Evolutionary conservation across 2,113 vertebrate genomes (phyloP), one percentile per base, ranked within the genome.

Genomic region (Conger conger): DNA sequence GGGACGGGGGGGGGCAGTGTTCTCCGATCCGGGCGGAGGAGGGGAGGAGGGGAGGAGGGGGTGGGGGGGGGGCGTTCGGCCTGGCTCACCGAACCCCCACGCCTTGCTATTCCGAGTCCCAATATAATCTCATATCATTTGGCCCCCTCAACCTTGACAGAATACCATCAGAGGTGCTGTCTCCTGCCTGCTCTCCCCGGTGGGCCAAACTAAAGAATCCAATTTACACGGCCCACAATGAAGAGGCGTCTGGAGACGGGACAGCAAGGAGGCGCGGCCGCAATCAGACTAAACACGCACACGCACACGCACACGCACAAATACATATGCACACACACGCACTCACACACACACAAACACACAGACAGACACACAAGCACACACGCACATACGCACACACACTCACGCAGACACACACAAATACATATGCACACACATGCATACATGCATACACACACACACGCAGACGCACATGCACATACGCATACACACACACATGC

Each of bases 31-130:
- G n/a, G 68, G 68, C 20, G 27, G 68, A 1, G 20, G 60, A 20
- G 9, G 40, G 40, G 60, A 27, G 60, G 20, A 30, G 9, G 27
- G 68, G 68, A 30, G 68, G 77, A 53, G 86, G 84, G 87, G 85
- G 60, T 89, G 68, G 68, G 77, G 63, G 86, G 84, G 87, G 85
- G 60, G 90, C 88, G 91, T 87, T 88, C 85, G 50, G 18, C 86
- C 87, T 73, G 27, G 87, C 87, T 88, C 68, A 30, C 68, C 68
- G 13, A 73, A 78, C 7, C 76, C 68, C 40, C 27, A 17, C 63
- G 60, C 15, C 68, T 33, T 33, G n/a, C 68, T 73, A 33, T 73
- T 33, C 68, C 33, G n/a, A 73, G 68, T 73, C 68, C 68, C 15
- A 73, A 73, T 73, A 73, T 73, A 73, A 73, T 73, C 68, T 73